These are phyloP conservation scores for Pterocles burchelli DNA, from an alignment of 2,113 vertebrate species.

Conservation along the genomic window DNA sequence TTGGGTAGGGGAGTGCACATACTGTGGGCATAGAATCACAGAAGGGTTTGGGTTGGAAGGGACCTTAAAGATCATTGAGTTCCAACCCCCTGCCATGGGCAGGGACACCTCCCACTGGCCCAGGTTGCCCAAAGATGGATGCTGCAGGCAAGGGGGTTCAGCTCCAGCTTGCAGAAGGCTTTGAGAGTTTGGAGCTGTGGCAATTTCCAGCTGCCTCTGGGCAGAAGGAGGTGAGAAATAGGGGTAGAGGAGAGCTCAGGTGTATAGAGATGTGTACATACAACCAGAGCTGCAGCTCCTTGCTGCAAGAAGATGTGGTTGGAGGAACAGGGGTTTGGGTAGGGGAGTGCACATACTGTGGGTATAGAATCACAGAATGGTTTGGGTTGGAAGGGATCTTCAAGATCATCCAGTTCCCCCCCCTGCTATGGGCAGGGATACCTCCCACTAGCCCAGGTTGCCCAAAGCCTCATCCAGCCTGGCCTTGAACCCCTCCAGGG, in stretches of 20 bases:
- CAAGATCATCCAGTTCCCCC: too few species aligned
- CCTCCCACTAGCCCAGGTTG: too few species aligned
- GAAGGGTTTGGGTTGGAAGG: too few species aligned
- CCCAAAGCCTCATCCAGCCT: too few species aligned
- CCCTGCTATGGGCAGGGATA: too few species aligned
- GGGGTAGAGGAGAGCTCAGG: neutral
- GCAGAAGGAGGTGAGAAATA: neutral
- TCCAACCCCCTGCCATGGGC: too few species aligned
- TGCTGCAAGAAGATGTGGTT: neutral
- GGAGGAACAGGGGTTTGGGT: neutral
- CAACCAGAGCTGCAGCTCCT: neutral
- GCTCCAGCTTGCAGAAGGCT: neutral
- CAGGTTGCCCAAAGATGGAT: too few species aligned
- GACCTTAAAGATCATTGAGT: too few species aligned
- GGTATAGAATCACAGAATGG: too few species aligned
- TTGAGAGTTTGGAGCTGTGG: neutral
- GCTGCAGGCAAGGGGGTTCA: neutral
- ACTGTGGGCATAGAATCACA: accelerated
- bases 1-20: accelerated
- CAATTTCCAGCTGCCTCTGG: neutral
- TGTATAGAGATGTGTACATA: accelerated
- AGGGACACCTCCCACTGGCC: too few species aligned
- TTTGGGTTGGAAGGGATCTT: too few species aligned
- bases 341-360: accelerated
- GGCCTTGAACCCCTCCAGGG: too few species aligned